Evolutionary conservation across 2,797 vertebrate genomes (phyloP).

Genomic region (Okamejei kenojei): DNA sequence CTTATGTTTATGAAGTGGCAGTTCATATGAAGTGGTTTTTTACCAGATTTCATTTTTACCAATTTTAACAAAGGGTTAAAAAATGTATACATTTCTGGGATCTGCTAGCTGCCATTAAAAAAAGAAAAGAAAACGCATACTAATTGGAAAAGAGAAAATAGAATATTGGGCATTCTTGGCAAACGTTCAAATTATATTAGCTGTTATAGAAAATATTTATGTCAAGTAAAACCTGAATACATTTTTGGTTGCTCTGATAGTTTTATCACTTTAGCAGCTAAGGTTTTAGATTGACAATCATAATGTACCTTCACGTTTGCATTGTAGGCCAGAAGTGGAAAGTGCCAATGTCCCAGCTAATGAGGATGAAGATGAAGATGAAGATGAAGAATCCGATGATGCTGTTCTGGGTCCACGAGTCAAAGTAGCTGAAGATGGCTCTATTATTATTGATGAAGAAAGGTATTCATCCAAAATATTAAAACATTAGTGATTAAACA

Average conservation of each 20-base stretch:
- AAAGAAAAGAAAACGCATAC: background rate
- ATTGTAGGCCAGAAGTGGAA: slow-evolving; percentile 53
- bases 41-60: background rate
- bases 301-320: background rate
- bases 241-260: background rate
- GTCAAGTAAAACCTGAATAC: background rate
- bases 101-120: background rate
- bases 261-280: background rate
- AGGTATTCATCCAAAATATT: slow-evolving; percentile 55
- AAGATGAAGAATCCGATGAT: slow-evolving; percentile 58
- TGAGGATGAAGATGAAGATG: slow-evolving; percentile 52
- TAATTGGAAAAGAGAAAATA: background rate
- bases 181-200: background rate
- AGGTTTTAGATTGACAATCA: background rate
- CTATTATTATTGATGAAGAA: slow-evolving; percentile 93
- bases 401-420: slow-evolving; percentile 80
- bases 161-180: background rate
- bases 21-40: background rate
- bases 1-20: background rate
- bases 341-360: slow-evolving; percentile 48
- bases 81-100: background rate
- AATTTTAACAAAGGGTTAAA: background rate
- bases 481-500: background rate
- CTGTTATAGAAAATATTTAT: background rate
- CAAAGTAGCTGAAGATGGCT: slow-evolving; percentile 93